These are phyloP conservation scores for Pelecanoides urinatrix DNA, from an alignment of 2,113 vertebrate species.

Conservation along the genomic window DNA sequence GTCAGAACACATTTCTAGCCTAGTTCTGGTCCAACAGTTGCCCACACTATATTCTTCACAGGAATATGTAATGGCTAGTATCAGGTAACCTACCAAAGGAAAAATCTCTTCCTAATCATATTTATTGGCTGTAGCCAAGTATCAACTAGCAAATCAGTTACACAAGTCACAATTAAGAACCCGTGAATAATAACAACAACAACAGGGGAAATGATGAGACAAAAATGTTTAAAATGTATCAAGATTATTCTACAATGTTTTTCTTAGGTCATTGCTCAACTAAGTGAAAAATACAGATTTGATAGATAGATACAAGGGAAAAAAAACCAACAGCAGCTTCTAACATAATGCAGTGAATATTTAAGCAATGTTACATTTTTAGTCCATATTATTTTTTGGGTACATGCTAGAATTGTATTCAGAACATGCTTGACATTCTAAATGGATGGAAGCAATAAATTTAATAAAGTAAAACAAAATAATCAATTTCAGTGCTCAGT, in stretches of 20 bases:
- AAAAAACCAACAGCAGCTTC: not conserved
- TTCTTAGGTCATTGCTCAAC: not conserved
- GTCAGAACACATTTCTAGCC: not conserved
- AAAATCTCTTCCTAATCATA: not conserved
- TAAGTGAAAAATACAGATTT: not conserved
- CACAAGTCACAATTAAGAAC: not conserved
- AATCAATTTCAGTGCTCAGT: not conserved
- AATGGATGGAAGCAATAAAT: not conserved
- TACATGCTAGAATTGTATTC: not conserved
- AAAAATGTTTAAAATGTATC: not conserved
- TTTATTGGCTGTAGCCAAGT: not conserved
- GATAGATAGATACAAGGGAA: not conserved
- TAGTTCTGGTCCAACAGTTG: not conserved
- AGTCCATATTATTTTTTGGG: not conserved
- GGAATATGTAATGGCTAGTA: fast-evolving
- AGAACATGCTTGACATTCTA: not conserved
- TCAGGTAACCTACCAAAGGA: not conserved
- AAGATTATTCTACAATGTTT: not conserved
- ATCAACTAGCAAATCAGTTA: not conserved
- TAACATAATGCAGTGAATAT: not conserved
- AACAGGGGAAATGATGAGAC: not conserved
- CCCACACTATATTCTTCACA: not conserved
- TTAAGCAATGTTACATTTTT: not conserved
- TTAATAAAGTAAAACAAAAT: not conserved
- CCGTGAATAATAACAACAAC: not conserved